Percentiles rank a stretch among this genome's conserved stretches.
Conservation (phyloP, 2,888 invertebrate species). For the Myopa testacea region DNA sequence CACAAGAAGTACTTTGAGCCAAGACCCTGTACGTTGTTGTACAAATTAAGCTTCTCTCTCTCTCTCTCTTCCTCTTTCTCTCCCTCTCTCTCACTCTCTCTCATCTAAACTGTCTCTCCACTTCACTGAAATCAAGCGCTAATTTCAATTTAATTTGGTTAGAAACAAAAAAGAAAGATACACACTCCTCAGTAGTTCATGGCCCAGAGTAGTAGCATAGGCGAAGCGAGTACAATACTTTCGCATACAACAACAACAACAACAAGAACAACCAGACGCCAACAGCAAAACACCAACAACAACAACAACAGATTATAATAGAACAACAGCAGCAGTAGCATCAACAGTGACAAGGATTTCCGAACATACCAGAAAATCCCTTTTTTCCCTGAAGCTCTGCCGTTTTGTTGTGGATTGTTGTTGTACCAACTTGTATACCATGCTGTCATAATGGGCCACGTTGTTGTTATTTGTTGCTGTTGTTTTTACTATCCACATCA, state of each 20-base stretch:
- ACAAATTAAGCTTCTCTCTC: too few species aligned
- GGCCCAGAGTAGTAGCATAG: too few species aligned
- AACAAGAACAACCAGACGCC: slow-evolving; percentile 20
- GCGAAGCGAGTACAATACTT: not conserved
- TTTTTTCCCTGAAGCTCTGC: slow-evolving; percentile 36
- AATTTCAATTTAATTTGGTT: slow-evolving; percentile 53
- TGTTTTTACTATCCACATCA: slow-evolving; percentile 5
- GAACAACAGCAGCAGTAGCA: not conserved
- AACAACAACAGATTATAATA: not conserved
- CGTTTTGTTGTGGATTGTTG: slow-evolving; percentile 4
- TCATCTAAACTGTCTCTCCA: slow-evolving; percentile 32
- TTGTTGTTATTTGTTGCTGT: slow-evolving; percentile 34
- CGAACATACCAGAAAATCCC: slow-evolving; percentile 51
- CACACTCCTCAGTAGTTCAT: not conserved
- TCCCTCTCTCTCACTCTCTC: too few species aligned
- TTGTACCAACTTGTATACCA: not conserved
- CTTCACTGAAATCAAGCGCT: slow-evolving; percentile 52
- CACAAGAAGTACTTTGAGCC: too few species aligned
- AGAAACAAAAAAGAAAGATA: slow-evolving; percentile 35
- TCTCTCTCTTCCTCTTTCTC: too few species aligned
- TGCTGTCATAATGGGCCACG: not conserved
- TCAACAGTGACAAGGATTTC: not conserved
- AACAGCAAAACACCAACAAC: slow-evolving; percentile 14
- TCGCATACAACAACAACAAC: not conserved
- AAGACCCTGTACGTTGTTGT: too few species aligned